Conservation (phyloP, 2,797 vertebrate genomes). For the Sebastes oblongus region DNA sequence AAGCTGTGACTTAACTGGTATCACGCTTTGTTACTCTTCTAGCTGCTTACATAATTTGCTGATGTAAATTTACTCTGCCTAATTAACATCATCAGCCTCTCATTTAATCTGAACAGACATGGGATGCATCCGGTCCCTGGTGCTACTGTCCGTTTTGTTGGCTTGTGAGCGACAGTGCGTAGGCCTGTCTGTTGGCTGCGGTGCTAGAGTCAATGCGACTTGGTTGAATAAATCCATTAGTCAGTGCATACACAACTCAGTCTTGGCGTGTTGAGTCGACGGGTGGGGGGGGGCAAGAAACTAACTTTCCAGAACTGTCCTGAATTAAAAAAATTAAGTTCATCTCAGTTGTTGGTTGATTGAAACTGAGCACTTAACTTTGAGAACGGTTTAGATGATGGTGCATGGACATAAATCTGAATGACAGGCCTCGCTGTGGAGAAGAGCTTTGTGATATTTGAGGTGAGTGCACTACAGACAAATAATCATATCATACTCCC, state of each 20-base stretch:
- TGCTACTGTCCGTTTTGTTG: constrained; percentile 67
- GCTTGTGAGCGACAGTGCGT: constrained; percentile 39
- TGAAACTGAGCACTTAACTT: constrained; percentile 35
- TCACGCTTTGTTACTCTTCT: constrained; percentile 82
- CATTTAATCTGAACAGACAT: constrained; percentile 81
- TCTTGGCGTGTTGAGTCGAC: constrained; percentile 19
- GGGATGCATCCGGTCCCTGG: constrained; percentile 71
- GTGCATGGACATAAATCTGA: constrained; percentile 53
- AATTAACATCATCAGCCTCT: constrained; percentile 84
- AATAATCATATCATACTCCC: constrained; percentile 72
- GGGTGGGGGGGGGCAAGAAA: constrained; percentile 15
- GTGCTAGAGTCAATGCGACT: constrained; percentile 29
- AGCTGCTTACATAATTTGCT: constrained; percentile 84
- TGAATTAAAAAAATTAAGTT: constrained; percentile 68
- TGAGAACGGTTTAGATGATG: constrained; percentile 32
- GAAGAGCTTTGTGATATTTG: constrained; percentile 62
- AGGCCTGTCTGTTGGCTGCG: constrained; percentile 43
- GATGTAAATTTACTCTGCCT: constrained; percentile 85
- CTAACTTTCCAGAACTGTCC: constrained; percentile 67
- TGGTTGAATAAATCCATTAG: constrained; percentile 61
- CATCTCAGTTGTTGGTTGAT: constrained; percentile 45
- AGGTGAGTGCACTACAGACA: constrained; percentile 57
- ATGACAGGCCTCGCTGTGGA: constrained; percentile 61
- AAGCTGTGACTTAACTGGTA: constrained; percentile 87
- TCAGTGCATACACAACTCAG: constrained; percentile 39